phyloP scores from a whole-genome alignment of 2,797 vertebrate species.

The Babyrousa celebensis region DNA sequence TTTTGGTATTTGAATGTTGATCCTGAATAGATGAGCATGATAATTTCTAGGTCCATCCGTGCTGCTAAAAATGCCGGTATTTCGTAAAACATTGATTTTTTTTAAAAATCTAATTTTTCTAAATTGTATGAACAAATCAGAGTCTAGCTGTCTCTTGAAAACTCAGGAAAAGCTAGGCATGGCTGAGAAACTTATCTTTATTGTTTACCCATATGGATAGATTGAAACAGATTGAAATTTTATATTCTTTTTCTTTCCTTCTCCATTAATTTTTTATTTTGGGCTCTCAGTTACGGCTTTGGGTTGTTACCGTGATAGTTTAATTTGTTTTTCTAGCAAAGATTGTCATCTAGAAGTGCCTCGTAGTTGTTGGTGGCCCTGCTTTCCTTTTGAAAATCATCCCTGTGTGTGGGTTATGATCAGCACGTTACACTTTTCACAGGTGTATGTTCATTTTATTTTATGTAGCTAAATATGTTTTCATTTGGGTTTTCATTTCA shows the following conservation, averaged over 20 bases:
- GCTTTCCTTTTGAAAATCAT: background rate
- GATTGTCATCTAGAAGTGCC: background rate
- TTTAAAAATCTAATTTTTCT: conserved; percentile 34
- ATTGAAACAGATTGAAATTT: conserved; percentile 51
- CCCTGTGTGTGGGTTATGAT: background rate
- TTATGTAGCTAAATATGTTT: conserved; percentile 54
- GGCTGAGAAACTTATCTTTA: background rate
- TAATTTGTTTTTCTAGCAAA: conserved; percentile 61
- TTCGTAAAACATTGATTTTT: background rate
- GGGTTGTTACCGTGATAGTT: background rate
- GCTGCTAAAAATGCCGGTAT: no score
- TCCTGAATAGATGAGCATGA: background rate
- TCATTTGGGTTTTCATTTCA: conserved; percentile 86
- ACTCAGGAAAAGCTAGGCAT: background rate
- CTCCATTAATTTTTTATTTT: background rate
- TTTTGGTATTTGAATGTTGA: background rate
- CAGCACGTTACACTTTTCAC: background rate
- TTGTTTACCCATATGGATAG: background rate
- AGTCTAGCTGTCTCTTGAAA: conserved; percentile 38
- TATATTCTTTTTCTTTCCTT: background rate
- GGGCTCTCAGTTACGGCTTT: background rate
- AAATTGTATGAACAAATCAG: background rate
- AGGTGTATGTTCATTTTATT: background rate
- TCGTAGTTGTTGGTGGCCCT: background rate
- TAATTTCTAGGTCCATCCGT: no score